A percentile compares a stretch with the other conserved stretches of the same genome.
Conservation (phyloP, 2,113 vertebrate genomes). For the Myodes glareolus region DNA sequence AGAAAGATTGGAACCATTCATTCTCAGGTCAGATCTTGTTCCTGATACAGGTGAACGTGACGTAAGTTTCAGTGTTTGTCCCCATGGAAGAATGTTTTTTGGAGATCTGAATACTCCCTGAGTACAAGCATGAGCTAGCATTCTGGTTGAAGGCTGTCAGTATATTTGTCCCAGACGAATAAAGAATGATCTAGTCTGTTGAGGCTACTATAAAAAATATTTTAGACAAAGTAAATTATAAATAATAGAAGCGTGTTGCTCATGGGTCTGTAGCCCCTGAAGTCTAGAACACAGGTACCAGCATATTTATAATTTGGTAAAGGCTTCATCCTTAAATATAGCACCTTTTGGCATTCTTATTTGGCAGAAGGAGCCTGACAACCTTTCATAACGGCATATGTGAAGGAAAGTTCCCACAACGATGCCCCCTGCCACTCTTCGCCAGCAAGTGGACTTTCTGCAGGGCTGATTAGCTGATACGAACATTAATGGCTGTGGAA, state of each 20-base stretch:
- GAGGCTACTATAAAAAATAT: neutral
- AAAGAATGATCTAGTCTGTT: neutral
- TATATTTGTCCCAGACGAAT: neutral
- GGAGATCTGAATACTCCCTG: neutral
- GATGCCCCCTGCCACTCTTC: no score
- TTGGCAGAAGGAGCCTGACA: neutral
- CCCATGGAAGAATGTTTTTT: neutral
- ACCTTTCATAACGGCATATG: neutral
- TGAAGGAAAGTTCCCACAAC: neutral
- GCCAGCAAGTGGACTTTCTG: neutral
- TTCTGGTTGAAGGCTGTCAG: neutral
- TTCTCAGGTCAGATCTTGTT: neutral
- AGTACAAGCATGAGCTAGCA: neutral
- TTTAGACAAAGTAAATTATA: neutral
- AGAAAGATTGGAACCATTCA: neutral
- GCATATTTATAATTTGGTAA: neutral
- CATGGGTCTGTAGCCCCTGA: neutral
- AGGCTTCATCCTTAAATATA: neutral
- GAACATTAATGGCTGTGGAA: neutral
- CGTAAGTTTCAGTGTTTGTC: neutral
- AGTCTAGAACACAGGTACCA: neutral
- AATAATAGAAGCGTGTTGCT: neutral
- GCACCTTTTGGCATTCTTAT: neutral
- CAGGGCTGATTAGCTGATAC: neutral
- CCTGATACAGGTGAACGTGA: neutral